A percentile compares a stretch with the other conserved stretches of the same genome.
Conservation (phyloP, 1,140 invertebrate genomes). For the Polyergus mexicanus region DNA sequence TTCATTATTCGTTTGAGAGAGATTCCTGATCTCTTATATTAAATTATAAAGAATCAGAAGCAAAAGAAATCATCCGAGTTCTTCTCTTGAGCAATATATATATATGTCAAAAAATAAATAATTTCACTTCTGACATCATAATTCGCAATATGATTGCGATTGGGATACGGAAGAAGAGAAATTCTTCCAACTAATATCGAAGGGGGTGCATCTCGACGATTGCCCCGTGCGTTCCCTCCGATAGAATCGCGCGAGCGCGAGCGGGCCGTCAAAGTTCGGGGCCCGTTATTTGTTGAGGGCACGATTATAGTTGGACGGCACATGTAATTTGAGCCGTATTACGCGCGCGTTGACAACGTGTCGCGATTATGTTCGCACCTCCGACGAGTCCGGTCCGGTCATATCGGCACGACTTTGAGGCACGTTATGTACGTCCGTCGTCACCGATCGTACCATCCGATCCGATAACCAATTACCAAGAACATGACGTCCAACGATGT, state of each 20-base stretch:
- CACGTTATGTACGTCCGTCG: slow-evolving; percentile 42
- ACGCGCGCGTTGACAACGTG: slow-evolving; percentile 76
- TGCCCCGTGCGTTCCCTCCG: not conserved
- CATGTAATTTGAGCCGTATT: slow-evolving; percentile 77
- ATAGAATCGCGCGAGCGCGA: not conserved
- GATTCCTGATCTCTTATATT: too few relatives aligned
- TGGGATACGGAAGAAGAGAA: not conserved
- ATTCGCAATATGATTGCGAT: too few relatives aligned
- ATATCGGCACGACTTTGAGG: slow-evolving; percentile 50
- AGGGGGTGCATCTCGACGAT: not conserved
- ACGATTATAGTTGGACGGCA: slow-evolving; percentile 72
- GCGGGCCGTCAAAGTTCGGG: slow-evolving; percentile 15
- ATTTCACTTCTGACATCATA: too few relatives aligned
- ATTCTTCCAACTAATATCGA: not conserved
- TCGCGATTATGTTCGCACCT: slow-evolving; percentile 75
- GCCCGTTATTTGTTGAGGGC: slow-evolving; percentile 73
- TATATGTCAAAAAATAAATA: not conserved
- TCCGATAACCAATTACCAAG: slow-evolving; percentile 79
- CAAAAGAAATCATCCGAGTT: too few relatives aligned
- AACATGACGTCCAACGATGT: slow-evolving; percentile 77
- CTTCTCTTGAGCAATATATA: not conserved
- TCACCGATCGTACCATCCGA: slow-evolving; percentile 69
- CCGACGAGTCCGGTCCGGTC: slow-evolving; percentile 54
- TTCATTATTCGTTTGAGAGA: too few relatives aligned
- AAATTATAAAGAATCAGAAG: too few relatives aligned